A percentile compares a stretch with the other conserved stretches of the same genome.
These are phyloP conservation scores for Simalia tracyae DNA, from an alignment of 2,797 vertebrate genomes.

Conservation along the genomic window DNA sequence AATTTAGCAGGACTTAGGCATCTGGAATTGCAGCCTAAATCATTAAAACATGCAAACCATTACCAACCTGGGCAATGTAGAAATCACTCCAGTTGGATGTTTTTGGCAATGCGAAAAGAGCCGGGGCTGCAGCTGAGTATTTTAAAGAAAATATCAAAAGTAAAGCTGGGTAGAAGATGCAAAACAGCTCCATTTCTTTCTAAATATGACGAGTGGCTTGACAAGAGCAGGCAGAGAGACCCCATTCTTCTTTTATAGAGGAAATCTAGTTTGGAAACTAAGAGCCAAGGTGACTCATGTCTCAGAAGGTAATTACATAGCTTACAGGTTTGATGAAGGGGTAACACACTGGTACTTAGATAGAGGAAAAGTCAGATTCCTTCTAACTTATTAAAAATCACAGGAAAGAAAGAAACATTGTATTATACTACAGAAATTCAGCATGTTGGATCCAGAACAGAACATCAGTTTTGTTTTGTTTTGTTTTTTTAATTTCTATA, in stretches of 20 bases:
- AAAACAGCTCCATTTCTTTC: conserved; percentile 63
- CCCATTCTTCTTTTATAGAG: conserved; percentile 66
- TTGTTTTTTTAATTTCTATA: too few relatives aligned
- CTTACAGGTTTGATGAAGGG: conserved; percentile 61
- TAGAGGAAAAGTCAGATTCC: conserved; percentile 40
- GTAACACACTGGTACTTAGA: conserved; percentile 31
- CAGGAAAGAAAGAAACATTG: background rate
- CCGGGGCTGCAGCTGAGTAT: conserved; percentile 53
- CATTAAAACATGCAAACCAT: conserved; percentile 34
- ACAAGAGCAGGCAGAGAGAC: conserved; percentile 28
- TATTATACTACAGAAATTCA: conserved; percentile 4
- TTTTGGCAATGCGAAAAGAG: conserved; percentile 44
- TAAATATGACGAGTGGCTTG: background rate
- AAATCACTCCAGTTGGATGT: conserved; percentile 60
- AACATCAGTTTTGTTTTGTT: background rate
- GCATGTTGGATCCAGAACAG: background rate
- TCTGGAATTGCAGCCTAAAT: background rate
- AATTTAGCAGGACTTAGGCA: background rate
- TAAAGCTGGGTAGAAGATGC: conserved; percentile 52
- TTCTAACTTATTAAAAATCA: conserved; percentile 17
- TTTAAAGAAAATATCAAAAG: conserved; percentile 54
- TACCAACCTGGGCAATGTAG: conserved; percentile 69
- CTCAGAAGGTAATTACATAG: conserved; percentile 69
- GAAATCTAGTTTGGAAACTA: conserved; percentile 53
- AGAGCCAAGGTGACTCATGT: conserved; percentile 70